Percentiles rank a stretch among this genome's conserved stretches.
These are phyloP conservation scores for Daphoenositta chrysoptera DNA, from an alignment of 2,113 vertebrate genomes.

Conservation along the genomic window DNA sequence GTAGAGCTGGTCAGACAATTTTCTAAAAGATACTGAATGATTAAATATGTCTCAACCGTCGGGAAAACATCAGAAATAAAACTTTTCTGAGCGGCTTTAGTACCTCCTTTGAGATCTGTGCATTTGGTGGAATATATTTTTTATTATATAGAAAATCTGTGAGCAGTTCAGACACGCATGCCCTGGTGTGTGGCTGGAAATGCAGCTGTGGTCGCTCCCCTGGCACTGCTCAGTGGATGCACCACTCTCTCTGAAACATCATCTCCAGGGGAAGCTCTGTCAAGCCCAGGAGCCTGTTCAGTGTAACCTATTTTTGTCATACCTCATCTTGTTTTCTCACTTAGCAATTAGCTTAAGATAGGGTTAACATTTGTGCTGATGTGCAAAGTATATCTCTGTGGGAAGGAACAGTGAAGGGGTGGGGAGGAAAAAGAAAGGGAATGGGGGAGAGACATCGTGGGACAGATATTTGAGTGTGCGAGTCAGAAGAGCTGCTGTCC, in stretches of 20 bases:
- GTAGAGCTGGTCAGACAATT: background rate
- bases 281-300: background rate
- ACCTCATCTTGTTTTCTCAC: conserved; percentile 39
- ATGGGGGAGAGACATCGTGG: background rate
- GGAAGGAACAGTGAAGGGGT: background rate
- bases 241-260: background rate
- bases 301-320: conserved; percentile 39
- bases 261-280: background rate
- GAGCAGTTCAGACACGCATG: background rate
- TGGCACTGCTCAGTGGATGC: background rate
- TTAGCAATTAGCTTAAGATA: conserved; percentile 30
- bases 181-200: background rate
- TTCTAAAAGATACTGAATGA: background rate
- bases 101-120: background rate
- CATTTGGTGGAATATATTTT: background rate
- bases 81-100: background rate
- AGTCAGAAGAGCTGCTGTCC: background rate
- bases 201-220: background rate
- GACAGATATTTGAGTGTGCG: background rate
- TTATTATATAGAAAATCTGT: background rate
- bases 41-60: background rate
- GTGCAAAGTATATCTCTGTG: background rate
- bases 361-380: conserved; percentile 36
- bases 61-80: background rate
- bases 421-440: background rate